Base-by-base conservation (phyloP, 2,113 vertebrate species). In the Rana temporaria region DNA sequence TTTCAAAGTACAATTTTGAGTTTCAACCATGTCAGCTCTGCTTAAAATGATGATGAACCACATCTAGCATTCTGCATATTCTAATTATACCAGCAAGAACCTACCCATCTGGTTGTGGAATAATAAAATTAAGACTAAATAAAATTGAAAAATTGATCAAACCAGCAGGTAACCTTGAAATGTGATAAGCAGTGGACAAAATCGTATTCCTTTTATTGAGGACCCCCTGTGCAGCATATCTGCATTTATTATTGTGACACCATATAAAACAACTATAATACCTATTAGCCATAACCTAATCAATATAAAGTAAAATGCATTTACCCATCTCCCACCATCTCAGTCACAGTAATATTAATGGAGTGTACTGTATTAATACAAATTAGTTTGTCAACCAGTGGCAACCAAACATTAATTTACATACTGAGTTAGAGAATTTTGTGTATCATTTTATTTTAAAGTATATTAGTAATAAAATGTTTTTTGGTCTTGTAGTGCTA, bases 51-150 rank as follows among this genome's bases (percentile, higher is more conserved):
- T 68, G 65, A 52, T 67, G 52, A 26, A 79, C 53, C 63, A 80
- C 19, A 26, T 60, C 52, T 64, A 52, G 53, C 24, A 81, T 81
- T 81, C 38, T 72, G 24, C 59, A 72, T 53, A 64, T 53, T 81
- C 67, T 72, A 81, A 81, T 81, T 81, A 81, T 72, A 72, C 42
- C 26, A 72, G 67, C 79, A 81, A 62, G 57, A 72, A 72, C 63
- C 56, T 71, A 42, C 56, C 79, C 79, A 81, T 81, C 67, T 81
- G 68, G 79, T 60, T 57, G 19, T 6, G 59, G 64, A 81, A 81
- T 81, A 72, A 81, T 81, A 80, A 70, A 70, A 80, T 80, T 80
- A 70, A 68, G 53, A 70, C 55, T 56, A 68, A 69, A 80, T 80
- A 70, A 80, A 69, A 80, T 70, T 70, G 79, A 73, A 72, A 81